phyloP scores from a whole-genome alignment of 2,113 vertebrate species.

The Geothlypis trichas region DNA sequence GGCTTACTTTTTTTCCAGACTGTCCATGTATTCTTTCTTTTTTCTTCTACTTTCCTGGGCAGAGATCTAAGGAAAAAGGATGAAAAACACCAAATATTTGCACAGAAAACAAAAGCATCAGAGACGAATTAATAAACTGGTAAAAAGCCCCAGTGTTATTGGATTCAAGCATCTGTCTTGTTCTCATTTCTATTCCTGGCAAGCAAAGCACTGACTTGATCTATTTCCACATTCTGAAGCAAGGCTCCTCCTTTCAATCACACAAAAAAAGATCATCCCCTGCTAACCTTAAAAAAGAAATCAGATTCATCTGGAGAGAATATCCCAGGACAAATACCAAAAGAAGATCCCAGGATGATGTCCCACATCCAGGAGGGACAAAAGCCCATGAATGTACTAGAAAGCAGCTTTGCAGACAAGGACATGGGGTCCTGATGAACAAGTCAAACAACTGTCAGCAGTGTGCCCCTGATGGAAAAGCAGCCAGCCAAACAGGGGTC shows the following conservation, averaged over 20 bases:
- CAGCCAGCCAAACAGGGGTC: fast-evolving
- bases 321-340: neutral
- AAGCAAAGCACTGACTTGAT: neutral
- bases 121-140: neutral
- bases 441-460: neutral
- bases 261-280: neutral
- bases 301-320: neutral
- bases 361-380: neutral
- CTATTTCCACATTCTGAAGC: conserved; percentile 12
- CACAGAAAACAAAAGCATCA: neutral
- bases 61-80: conserved; percentile 84
- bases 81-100: conserved; percentile 32
- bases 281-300: neutral
- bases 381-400: neutral
- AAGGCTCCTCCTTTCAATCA: neutral
- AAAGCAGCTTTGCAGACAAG: neutral
- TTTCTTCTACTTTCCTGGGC: conserved; percentile 98
- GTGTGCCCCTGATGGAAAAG: neutral
- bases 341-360: neutral
- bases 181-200: conserved; percentile 9
- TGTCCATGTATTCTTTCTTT: conserved; percentile 99
- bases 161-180: neutral
- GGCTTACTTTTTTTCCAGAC: conserved; percentile 95
- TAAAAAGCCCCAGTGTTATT: neutral
- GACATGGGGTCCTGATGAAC: neutral